phyloP scores from a whole-genome alignment of 2,888 invertebrate genomes.

The Phymatocera aterrima region DNA sequence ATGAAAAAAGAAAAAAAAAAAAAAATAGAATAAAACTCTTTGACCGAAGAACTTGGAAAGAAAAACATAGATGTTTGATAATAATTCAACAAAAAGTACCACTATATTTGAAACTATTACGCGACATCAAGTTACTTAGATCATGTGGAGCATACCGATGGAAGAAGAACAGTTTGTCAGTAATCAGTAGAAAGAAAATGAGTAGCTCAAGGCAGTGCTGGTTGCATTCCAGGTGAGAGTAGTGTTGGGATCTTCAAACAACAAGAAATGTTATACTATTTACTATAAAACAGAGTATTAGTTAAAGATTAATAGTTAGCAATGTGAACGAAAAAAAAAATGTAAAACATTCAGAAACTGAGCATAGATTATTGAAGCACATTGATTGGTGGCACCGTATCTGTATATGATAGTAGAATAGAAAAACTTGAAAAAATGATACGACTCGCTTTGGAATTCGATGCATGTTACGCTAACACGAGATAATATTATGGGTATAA shows the following conservation, averaged over 20 bases:
- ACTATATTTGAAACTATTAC: background rate
- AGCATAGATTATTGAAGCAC: background rate
- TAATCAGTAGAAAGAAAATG: slow-evolving; percentile 66
- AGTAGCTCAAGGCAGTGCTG: slow-evolving; percentile 70
- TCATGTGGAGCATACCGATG: slow-evolving; percentile 53
- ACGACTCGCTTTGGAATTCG: background rate
- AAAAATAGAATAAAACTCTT: background rate
- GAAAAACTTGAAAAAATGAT: background rate
- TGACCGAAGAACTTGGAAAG: background rate
- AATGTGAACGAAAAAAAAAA: slow-evolving; percentile 36
- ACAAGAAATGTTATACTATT: slow-evolving; percentile 52
- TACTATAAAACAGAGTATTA: slow-evolving; percentile 1
- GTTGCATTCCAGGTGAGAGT: slow-evolving; percentile 70
- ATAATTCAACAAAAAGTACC: background rate
- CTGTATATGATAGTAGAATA: background rate
- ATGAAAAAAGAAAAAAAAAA: background rate
- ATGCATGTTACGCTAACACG: background rate
- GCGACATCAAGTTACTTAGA: background rate
- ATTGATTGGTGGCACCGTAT: background rate
- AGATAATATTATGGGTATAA: background rate
- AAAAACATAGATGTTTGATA: background rate
- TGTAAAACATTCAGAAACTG: background rate
- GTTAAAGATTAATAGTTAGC: slow-evolving; percentile 20
- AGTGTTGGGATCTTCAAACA: slow-evolving; percentile 70
- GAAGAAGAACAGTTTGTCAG: slow-evolving; percentile 66